These are phyloP conservation scores for Plestiodon gilberti DNA, from an alignment of 2,113 vertebrate species.

Conservation along the genomic window DNA sequence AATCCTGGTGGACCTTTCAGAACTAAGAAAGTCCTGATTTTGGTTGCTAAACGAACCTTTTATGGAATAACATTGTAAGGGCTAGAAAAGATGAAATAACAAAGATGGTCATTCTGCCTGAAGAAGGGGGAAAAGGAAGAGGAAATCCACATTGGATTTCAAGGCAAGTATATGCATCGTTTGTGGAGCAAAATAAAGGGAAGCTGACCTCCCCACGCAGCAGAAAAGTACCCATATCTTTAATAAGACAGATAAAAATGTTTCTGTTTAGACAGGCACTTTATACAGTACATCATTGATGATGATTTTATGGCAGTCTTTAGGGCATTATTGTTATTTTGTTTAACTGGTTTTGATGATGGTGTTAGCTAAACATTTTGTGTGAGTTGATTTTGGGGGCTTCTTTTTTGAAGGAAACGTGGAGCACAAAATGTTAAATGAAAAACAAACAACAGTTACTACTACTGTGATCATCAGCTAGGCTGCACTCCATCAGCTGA, in stretches of 20 bases:
- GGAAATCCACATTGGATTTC: background rate
- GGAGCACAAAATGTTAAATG: background rate
- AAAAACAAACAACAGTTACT: background rate
- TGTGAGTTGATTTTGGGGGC: no score
- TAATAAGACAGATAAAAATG: background rate
- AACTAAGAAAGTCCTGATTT: background rate
- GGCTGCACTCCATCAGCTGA: background rate
- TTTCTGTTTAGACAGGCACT: background rate
- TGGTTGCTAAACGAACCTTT: background rate
- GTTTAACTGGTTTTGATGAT: background rate
- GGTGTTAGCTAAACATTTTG: background rate
- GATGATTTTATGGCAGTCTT: background rate
- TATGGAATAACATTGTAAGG: background rate
- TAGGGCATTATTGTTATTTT: background rate
- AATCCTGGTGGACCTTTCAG: background rate
- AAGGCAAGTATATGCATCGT: background rate
- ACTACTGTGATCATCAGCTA: background rate
- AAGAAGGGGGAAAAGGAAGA: background rate
- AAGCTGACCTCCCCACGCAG: no score
- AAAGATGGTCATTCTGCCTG: background rate
- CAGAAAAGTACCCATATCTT: background rate
- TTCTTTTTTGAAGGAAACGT: background rate
- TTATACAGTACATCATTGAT: background rate
- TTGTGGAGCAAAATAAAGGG: background rate
- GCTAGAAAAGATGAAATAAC: no score